A percentile compares a stretch with the other conserved stretches of the same genome.
Conservation (phyloP, 2,888 invertebrate genomes). For the Tiliacea aurago region DNA sequence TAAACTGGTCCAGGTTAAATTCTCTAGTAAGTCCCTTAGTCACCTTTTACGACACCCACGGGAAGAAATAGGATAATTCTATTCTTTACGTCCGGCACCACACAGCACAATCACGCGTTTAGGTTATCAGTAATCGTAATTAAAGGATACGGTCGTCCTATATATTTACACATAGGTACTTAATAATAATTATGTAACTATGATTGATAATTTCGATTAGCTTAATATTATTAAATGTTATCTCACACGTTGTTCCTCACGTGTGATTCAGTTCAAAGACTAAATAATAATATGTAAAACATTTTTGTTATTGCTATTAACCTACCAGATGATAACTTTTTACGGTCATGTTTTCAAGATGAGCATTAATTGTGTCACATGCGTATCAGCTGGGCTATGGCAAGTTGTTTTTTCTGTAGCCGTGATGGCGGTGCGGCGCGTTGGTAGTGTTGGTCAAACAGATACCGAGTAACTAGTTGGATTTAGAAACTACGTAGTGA, state of each 20-base stretch:
- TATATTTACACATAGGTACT: constrained; percentile 23
- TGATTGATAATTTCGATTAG: constrained; percentile 37
- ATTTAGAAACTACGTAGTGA: constrained; percentile 11
- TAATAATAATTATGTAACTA: constrained; percentile 4
- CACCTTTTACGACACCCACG: no score
- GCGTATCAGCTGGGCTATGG: constrained; percentile 17
- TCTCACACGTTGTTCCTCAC: constrained; percentile 52
- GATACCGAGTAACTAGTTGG: background rate
- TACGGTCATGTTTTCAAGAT: constrained; percentile 31
- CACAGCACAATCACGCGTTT: constrained; percentile 29
- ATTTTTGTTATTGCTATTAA: constrained; percentile 14
- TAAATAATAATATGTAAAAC: constrained; percentile 9
- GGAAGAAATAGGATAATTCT: no score
- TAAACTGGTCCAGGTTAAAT: no score
- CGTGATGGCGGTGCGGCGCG: background rate
- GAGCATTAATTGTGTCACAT: constrained; percentile 20
- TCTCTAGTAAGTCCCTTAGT: no score
- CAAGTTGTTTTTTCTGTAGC: background rate
- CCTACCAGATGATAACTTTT: constrained; percentile 32
- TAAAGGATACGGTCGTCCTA: constrained; percentile 40
- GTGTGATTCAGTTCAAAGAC: constrained; percentile 34
- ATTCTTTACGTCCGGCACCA: no score
- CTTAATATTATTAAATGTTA: constrained; percentile 43
- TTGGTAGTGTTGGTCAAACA: background rate
- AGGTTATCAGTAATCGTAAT: constrained; percentile 31